Conservation (phyloP, 2,888 invertebrate species). For the Eupithecia abbreviata region DNA sequence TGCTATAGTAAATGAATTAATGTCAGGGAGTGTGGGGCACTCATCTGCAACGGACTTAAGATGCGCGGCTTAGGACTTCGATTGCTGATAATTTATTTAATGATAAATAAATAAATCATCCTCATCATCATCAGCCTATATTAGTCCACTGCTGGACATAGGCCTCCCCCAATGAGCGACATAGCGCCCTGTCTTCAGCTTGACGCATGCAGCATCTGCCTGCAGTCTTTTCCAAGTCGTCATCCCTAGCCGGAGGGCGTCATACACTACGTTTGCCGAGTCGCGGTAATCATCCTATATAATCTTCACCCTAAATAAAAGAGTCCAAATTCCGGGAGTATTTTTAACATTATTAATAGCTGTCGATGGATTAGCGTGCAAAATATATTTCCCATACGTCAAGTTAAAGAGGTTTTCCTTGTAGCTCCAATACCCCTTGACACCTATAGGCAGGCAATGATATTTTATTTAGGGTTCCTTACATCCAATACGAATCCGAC, state of each 20-base stretch:
- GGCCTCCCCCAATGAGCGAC: no score
- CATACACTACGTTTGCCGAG: no score
- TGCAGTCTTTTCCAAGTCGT: no score
- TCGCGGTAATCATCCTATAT: no score
- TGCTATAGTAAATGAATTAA: slow-evolving; percentile 5
- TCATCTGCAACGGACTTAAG: slow-evolving; percentile 1
- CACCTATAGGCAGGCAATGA: neutral
- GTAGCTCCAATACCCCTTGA: slow-evolving; percentile 9
- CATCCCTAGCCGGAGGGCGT: no score
- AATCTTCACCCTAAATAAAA: neutral
- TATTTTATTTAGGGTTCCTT: slow-evolving; percentile 12
- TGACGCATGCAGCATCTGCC: no score
- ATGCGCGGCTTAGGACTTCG: neutral
- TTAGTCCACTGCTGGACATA: no score
- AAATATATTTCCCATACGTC: slow-evolving; percentile 1
- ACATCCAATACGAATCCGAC: neutral
- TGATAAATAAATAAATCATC: no score
- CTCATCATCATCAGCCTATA: no score
- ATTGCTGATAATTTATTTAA: neutral
- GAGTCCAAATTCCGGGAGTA: neutral
- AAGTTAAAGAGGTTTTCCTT: slow-evolving; percentile 3
- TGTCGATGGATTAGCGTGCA: neutral
- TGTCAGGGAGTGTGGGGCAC: neutral
- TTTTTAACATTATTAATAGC: slow-evolving; percentile 6
- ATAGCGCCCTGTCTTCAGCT: no score